phyloP scores from a whole-genome alignment of 2,888 invertebrate genomes.

The Eubasilissa splendida region DNA sequence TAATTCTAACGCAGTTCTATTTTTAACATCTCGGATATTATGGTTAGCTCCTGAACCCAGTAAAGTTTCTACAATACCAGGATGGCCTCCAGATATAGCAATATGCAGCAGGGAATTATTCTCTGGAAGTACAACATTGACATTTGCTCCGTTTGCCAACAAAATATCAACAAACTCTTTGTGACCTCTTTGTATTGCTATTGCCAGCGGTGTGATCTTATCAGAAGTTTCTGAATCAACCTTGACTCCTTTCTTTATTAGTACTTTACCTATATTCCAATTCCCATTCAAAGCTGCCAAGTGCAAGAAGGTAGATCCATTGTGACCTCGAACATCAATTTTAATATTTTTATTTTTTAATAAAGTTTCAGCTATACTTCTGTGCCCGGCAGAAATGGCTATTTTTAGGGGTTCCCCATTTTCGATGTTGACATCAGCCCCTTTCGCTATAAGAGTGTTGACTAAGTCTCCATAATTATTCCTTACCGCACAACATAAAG shows the following conservation, averaged over 20 bases:
- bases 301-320: constrained; percentile 21
- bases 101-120: not conserved
- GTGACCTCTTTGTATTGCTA: not conserved
- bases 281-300: constrained; percentile 8
- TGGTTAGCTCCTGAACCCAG: constrained; percentile 12
- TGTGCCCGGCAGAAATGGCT: not conserved
- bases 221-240: not conserved
- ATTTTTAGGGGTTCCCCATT: not conserved
- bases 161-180: constrained; percentile 17
- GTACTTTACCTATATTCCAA: constrained; percentile 23
- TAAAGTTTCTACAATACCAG: not conserved
- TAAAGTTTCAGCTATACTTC: not conserved
- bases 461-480: not conserved
- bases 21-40: not conserved
- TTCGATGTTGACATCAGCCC: constrained; percentile 3
- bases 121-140: not conserved
- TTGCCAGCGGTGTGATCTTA: not conserved
- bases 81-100: not conserved
- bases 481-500: not conserved
- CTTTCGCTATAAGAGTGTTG: not conserved
- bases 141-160: not conserved
- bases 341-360: constrained; percentile 22
- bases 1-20: not conserved
- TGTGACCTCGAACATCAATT: not conserved
- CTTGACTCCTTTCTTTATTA: not conserved